These are phyloP conservation scores for Mythimna vitellina DNA, from an alignment of 2,888 invertebrate species.

Conservation along the genomic window DNA sequence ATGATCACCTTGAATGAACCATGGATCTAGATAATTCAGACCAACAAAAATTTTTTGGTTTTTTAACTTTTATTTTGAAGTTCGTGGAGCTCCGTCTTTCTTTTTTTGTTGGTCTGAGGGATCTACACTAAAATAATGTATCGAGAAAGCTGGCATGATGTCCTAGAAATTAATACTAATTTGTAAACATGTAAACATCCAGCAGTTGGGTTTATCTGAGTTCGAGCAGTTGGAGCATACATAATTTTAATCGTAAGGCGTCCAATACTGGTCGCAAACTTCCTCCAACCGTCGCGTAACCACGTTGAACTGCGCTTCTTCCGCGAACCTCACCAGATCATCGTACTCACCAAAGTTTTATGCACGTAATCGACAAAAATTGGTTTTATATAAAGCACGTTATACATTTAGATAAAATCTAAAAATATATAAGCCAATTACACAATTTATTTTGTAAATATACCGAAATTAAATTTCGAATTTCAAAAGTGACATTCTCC, in stretches of 20 bases:
- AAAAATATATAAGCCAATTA: not conserved
- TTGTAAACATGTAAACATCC: not conserved
- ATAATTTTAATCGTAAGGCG: not conserved
- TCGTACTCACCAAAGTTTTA: slow-evolving; percentile 15
- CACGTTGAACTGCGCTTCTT: not conserved
- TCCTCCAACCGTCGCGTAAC: not conserved
- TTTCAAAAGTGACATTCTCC: slow-evolving; percentile 33
- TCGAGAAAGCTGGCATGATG: not conserved
- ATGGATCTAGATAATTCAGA: not conserved
- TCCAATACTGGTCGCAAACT: not conserved
- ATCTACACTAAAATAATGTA: not conserved
- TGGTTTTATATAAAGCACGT: not conserved
- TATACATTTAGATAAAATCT: slow-evolving; percentile 7
- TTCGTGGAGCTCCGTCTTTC: too few species aligned
- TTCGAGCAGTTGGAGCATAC: not conserved
- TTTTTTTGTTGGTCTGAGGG: too few species aligned
- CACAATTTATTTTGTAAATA: slow-evolving; percentile 33
- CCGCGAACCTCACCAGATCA: not conserved
- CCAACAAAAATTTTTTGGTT: too few species aligned
- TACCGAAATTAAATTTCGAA: slow-evolving; percentile 23
- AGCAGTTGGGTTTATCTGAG: not conserved
- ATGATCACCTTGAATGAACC: not conserved
- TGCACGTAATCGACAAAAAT: not conserved
- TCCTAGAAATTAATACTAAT: not conserved
- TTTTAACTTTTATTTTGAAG: too few species aligned